Evolutionary conservation across 64 coral and sea anemone genomes (phyloP).

Genomic region (Stichodactyla mertensii): DNA sequence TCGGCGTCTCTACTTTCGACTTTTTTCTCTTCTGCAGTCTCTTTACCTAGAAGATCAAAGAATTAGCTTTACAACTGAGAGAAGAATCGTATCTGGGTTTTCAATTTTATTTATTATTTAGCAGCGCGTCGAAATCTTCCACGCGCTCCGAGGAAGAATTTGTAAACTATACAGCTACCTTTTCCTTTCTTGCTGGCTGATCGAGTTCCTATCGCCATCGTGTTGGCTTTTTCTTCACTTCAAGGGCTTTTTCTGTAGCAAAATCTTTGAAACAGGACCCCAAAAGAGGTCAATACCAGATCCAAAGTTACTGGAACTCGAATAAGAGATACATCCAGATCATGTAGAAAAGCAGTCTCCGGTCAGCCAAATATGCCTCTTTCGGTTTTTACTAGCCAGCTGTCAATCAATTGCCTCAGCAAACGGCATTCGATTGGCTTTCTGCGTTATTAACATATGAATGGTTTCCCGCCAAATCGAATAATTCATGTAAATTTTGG

Average conservation of each 20-base stretch:
- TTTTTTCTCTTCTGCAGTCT: conserved; percentile 59
- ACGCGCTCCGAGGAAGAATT: conserved; percentile 15
- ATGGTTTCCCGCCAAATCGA: conserved; percentile 76
- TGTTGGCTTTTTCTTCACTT: conserved; percentile 21
- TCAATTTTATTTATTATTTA: conserved; percentile 31
- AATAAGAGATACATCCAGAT: conserved; percentile 70
- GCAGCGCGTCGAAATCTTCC: conserved; percentile 16
- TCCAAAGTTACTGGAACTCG: conserved; percentile 20
- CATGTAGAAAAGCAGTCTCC: conserved; percentile 84
- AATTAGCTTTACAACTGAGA: not conserved
- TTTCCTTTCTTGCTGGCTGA: conserved; percentile 45
- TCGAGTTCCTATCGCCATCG: conserved; percentile 61
- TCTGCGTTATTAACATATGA: conserved; percentile 8
- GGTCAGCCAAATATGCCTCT: not conserved
- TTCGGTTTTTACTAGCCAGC: conserved; percentile 18
- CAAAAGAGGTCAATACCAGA: not conserved
- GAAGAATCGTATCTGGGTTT: not conserved
- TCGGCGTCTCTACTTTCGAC: conserved; percentile 46
- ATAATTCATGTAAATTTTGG: conserved; percentile 12
- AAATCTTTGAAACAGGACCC: not conserved
- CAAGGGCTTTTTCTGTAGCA: not conserved
- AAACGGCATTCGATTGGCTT: conserved; percentile 64
- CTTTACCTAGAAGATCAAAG: conserved; percentile 34
- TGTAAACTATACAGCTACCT: conserved; percentile 21
- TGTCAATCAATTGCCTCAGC: conserved; percentile 64